phyloP scores from a whole-genome alignment of 2,113 vertebrate species.

The Mormyrus iriodes region DNA sequence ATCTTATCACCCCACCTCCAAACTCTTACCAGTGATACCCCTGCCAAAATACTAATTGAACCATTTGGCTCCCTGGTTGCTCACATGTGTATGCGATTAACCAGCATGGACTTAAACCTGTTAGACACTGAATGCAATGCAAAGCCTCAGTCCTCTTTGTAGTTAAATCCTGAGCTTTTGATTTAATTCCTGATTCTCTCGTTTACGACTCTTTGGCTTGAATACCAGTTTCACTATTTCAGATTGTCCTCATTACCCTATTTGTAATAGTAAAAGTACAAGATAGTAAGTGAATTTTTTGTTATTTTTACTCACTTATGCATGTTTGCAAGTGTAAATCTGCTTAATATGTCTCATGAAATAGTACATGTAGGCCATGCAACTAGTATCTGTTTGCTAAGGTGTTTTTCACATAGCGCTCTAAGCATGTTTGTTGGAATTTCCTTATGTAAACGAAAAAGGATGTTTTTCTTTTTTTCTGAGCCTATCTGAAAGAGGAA shows the following conservation, averaged over 20 bases:
- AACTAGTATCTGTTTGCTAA: no score
- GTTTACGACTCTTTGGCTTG: background rate
- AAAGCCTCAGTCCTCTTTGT: background rate
- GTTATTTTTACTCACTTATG: background rate
- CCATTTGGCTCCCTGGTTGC: background rate
- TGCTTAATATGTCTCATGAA: background rate
- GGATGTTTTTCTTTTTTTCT: background rate
- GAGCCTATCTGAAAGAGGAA: background rate
- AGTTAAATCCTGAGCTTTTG: background rate
- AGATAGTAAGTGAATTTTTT: background rate
- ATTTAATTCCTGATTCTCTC: background rate
- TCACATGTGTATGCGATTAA: background rate
- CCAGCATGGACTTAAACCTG: background rate
- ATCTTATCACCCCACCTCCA: background rate
- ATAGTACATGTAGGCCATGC: background rate
- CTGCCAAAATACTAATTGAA: background rate
- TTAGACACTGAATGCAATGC: no score
- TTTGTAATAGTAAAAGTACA: no score
- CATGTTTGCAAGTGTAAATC: background rate
- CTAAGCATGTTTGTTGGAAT: background rate
- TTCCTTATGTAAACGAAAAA: background rate
- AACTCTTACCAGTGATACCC: background rate
- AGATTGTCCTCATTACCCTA: background rate
- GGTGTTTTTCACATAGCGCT: background rate
- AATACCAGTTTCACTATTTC: background rate